Evolutionary conservation across 2,888 invertebrate species (phyloP).

Genomic region (Drosophila peninsularis): DNA sequence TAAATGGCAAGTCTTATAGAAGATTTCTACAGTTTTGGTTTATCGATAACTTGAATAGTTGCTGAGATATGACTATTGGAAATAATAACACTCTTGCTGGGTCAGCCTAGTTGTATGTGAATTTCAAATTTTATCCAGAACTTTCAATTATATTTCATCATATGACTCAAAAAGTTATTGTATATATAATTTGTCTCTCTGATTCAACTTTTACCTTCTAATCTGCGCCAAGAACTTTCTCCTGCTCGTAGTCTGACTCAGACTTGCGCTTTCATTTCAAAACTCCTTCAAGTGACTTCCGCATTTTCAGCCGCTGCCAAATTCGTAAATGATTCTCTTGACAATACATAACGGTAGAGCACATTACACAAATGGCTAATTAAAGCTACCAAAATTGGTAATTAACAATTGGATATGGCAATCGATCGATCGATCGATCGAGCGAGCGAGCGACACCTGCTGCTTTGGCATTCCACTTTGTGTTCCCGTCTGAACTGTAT

Average conservation of each 20-base stretch:
- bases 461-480: constrained; percentile 64
- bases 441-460: constrained; percentile 45
- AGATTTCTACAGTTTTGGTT: background rate
- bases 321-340: constrained; percentile 23
- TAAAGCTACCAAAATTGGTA: constrained; percentile 72
- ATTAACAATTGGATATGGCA: constrained; percentile 56
- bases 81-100: background rate
- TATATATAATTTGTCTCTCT: background rate
- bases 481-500: constrained; percentile 3
- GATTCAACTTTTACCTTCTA: constrained; percentile 3
- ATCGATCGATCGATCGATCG: constrained; percentile 33
- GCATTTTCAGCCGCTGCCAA: constrained; percentile 39
- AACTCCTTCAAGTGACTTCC: constrained; percentile 36
- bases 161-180: background rate
- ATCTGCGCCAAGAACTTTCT: constrained; percentile 29
- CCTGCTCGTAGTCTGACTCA: constrained; percentile 37
- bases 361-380: constrained; percentile 70
- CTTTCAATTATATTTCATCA: constrained; percentile 10
- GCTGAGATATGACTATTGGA: background rate
- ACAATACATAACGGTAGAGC: constrained; percentile 42
- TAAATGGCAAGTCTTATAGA: background rate
- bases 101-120: background rate
- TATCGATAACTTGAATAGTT: background rate
- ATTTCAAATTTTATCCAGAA: background rate
- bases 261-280: constrained; percentile 19